Conservation (phyloP, 2,113 vertebrate genomes). For the Triplophysa tibetana region DNA sequence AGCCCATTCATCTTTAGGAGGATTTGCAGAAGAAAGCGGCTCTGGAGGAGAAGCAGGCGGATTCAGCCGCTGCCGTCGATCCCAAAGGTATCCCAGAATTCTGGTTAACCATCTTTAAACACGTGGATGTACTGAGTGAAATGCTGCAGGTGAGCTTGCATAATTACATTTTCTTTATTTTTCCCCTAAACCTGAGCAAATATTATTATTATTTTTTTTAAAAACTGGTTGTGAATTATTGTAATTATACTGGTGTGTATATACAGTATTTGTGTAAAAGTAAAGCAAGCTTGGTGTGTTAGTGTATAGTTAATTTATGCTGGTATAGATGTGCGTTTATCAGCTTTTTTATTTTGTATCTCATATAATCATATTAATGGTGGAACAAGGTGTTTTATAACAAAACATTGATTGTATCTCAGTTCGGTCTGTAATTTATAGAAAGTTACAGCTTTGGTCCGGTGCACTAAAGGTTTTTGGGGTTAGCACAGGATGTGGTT, state of each 20-base stretch:
- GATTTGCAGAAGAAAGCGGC: conserved; percentile 87
- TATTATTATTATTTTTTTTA: too few relatives aligned
- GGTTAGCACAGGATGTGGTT: conserved; percentile 11
- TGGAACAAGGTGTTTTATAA: not conserved
- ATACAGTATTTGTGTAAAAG: too few relatives aligned
- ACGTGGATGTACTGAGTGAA: conserved; percentile 95
- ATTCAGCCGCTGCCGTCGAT: conserved; percentile 73
- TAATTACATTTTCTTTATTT: not conserved
- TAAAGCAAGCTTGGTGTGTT: too few relatives aligned
- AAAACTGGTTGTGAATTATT: too few relatives aligned
- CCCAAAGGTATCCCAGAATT: conserved; percentile 94
- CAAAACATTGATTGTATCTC: not conserved
- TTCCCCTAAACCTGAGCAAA: too few relatives aligned
- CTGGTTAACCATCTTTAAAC: conserved; percentile 97
- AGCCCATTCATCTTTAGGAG: conserved; percentile 70
- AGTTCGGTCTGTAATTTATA: not conserved
- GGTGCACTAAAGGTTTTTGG: not conserved
- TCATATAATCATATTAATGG: too few relatives aligned
- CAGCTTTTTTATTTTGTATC: too few relatives aligned
- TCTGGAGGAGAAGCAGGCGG: conserved; percentile 83
- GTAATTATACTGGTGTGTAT: too few relatives aligned
- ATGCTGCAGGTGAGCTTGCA: conserved; percentile 83
- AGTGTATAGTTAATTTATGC: not conserved
- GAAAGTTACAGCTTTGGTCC: not conserved
- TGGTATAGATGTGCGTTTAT: too few relatives aligned